Evolutionary conservation across 2,113 vertebrate species (phyloP).

Genomic region (Brienomyrus brachyistius): DNA sequence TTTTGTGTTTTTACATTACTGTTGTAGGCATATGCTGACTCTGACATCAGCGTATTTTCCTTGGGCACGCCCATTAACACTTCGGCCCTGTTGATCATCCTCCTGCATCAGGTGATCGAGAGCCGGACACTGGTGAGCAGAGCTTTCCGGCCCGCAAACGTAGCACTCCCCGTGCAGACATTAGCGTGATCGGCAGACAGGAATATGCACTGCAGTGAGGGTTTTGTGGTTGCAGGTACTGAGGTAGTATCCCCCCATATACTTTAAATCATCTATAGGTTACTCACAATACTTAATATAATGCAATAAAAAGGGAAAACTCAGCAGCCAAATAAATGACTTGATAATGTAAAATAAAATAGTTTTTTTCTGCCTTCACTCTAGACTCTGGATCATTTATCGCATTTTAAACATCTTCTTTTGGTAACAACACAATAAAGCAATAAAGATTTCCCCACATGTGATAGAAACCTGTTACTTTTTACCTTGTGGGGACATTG

Average conservation of each 20-base stretch:
- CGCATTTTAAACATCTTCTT: background rate
- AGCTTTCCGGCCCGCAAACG: background rate
- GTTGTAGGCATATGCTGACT: conserved; percentile 67
- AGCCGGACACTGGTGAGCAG: conserved; percentile 82
- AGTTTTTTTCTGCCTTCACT: background rate
- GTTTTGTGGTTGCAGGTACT: background rate
- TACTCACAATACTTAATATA: background rate
- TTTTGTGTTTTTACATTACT: conserved; percentile 10
- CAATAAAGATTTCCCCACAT: background rate
- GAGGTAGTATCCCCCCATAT: background rate
- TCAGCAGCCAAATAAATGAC: background rate
- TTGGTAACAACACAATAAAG: background rate
- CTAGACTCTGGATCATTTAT: background rate
- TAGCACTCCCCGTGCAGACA: background rate
- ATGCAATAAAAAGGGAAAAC: background rate
- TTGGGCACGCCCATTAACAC: conserved; percentile 85
- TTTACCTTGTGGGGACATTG: background rate
- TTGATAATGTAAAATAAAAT: background rate
- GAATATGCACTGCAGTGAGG: background rate
- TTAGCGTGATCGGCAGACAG: background rate
- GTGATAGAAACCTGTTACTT: background rate
- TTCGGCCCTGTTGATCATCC: conserved; percentile 75
- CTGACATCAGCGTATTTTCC: conserved; percentile 72
- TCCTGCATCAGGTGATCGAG: conserved; percentile 84
- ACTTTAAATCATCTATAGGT: background rate